A percentile compares a stretch with the other conserved stretches of the same genome.
phyloP scores from a whole-genome alignment of 1,140 invertebrate species.

The Drosophila murphyi region DNA sequence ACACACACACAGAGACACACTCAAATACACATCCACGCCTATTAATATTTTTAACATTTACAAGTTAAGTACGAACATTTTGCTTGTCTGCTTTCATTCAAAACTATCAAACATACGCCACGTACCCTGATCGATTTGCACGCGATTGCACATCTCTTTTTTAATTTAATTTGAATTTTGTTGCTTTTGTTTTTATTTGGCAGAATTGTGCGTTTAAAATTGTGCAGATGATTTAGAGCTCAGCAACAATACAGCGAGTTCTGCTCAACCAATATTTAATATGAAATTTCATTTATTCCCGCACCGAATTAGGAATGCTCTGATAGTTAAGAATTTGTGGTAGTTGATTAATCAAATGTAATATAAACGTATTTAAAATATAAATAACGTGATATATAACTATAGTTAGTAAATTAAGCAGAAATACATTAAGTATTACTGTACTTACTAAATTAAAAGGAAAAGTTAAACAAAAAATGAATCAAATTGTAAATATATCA shows the following conservation, averaged over 20 bases:
- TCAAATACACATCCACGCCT: background rate
- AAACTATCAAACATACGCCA: constrained; percentile 67
- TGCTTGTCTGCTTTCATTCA: constrained; percentile 22
- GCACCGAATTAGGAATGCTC: constrained; percentile 5
- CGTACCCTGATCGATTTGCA: constrained; percentile 18
- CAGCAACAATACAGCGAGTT: constrained; percentile 30
- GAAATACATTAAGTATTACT: background rate
- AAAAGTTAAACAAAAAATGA: too few relatives aligned
- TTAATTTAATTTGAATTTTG: constrained; percentile 5
- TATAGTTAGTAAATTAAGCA: too few relatives aligned
- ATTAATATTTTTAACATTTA: background rate
- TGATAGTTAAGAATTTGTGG: background rate
- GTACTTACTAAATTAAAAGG: background rate
- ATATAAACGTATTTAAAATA: too few relatives aligned
- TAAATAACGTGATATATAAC: too few relatives aligned
- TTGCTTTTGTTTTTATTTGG: background rate
- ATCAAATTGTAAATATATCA: too few relatives aligned
- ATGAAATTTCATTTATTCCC: constrained; percentile 1
- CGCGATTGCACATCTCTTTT: constrained; percentile 54
- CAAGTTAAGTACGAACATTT: background rate
- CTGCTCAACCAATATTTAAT: constrained; percentile 7
- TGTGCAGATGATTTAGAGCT: constrained; percentile 55
- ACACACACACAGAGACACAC: background rate
- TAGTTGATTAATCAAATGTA: too few relatives aligned
- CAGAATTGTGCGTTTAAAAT: constrained; percentile 34